Evolutionary conservation across 2,888 invertebrate genomes (phyloP).

Genomic region (Meganola albula): DNA sequence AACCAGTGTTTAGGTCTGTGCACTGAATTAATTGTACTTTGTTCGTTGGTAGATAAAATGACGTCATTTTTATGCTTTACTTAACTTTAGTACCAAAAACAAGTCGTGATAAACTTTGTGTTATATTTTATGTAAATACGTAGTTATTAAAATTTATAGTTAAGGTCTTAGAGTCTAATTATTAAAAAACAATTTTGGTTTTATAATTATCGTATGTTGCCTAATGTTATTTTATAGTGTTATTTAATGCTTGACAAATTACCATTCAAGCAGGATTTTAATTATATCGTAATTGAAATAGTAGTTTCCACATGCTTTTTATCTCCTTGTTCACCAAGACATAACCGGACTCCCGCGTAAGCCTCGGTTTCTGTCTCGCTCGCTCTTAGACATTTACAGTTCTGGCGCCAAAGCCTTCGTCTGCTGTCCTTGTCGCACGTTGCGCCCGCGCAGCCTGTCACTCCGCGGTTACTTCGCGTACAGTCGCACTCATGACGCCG

Average conservation of each 20-base stretch:
- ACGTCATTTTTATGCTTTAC: constrained; percentile 13
- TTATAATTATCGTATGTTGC: too few species aligned
- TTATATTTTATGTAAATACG: too few species aligned
- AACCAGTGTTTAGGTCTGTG: constrained; percentile 13
- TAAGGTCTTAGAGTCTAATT: too few species aligned
- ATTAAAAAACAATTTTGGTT: too few species aligned
- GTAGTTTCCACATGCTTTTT: constrained; percentile 52
- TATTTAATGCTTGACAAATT: too few species aligned
- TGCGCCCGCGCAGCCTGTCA: constrained; percentile 60
- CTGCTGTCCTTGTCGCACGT: constrained; percentile 53
- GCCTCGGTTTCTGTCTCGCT: constrained; percentile 53
- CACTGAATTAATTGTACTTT: constrained; percentile 21
- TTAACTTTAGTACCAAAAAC: too few species aligned
- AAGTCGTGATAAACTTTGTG: too few species aligned
- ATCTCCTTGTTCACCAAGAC: constrained; percentile 52
- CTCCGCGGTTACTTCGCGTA: constrained; percentile 42
- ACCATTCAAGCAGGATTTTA: constrained; percentile 28
- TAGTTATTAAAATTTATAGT: too few species aligned
- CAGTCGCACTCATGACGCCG: constrained; percentile 50
- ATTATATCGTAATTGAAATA: constrained; percentile 37
- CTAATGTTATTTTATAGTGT: too few species aligned
- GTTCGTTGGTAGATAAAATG: too few species aligned
- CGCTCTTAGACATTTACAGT: constrained; percentile 32
- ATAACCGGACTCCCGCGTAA: constrained; percentile 70
- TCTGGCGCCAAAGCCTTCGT: constrained; percentile 61